Base-by-base conservation (phyloP, 53 echinoderm and acorn worm genomes). In the Echinarachnius parma region DNA sequence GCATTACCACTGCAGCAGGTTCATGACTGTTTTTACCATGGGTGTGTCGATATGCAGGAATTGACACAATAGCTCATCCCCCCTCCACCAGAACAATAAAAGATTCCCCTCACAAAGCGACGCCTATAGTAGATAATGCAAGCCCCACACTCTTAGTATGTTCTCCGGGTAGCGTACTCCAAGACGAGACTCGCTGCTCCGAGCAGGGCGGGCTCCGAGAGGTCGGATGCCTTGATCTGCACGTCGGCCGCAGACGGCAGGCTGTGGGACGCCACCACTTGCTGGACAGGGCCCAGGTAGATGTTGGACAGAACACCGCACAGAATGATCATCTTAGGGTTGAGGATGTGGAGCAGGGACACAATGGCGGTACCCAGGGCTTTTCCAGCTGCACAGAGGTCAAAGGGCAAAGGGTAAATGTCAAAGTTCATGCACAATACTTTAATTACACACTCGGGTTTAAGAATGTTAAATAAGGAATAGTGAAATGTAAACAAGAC, bases 161-260 rank as follows among this genome's bases (percentile, higher is more conserved):
- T 79, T 32, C 98, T 85, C 22, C 98, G 37, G 0, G 98, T 98
- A 29, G 91, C 88, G 48, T 98, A 98, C 36, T 98, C 98, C 7
- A 98, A 60, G 26, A 98, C 98, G 10, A 98, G 78, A 57, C 98
- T 98, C 13, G 98, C 98, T 0, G 98, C 98, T 22, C 98, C 98
- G 0, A 98, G 88, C 22, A 98, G 79, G 4, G 98, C 98, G 2
- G 98, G 91, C 30, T 98, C 98, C 14, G 77, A 28, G 7, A 98
- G 68, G 2, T 76, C 42, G 2, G 98, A 98, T 29, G 72, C 75
- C 16, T 53, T 59, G 79, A 98, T 64, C 7, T 88, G 74, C 19
- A 86, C 80, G 13, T 75, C 32, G 21, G 61, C 25, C 1, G 91
- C 98, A 9, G 98, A 91, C 0, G 85, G 88, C 13, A 98, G 79